Conservation (phyloP, 2,797 vertebrate genomes). For the Alauda arvensis region DNA sequence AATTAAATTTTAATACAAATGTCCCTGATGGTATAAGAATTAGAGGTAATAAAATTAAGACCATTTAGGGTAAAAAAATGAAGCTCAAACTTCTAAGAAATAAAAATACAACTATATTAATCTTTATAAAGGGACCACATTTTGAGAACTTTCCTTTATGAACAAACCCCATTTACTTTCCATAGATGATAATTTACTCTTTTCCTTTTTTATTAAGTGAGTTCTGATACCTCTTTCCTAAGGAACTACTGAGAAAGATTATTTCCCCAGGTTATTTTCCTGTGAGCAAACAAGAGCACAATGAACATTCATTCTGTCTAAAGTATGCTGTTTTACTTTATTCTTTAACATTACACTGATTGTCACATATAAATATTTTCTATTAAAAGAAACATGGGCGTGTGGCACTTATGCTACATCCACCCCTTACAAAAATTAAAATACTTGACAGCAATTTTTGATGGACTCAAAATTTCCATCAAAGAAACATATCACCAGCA, state of each 20-base stretch:
- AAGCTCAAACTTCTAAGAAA: neutral
- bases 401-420: neutral
- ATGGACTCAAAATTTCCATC: neutral
- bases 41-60: neutral
- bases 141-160: neutral
- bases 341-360: neutral
- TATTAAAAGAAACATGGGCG: neutral
- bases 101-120: neutral
- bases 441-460: constrained; percentile 19
- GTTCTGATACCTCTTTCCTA: neutral
- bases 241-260: neutral
- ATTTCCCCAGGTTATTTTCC: neutral
- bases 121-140: neutral
- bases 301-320: neutral
- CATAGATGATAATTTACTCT: neutral
- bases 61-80: neutral
- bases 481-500: neutral
- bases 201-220: neutral
- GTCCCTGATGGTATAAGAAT: neutral
- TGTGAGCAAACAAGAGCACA: neutral
- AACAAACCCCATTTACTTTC: neutral
- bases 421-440: constrained; percentile 1
- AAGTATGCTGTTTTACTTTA: neutral
- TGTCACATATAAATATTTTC: neutral
- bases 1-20: neutral